These are phyloP conservation scores for Scrobipalpa costella DNA, from an alignment of 2,888 invertebrate species.

Conservation along the genomic window DNA sequence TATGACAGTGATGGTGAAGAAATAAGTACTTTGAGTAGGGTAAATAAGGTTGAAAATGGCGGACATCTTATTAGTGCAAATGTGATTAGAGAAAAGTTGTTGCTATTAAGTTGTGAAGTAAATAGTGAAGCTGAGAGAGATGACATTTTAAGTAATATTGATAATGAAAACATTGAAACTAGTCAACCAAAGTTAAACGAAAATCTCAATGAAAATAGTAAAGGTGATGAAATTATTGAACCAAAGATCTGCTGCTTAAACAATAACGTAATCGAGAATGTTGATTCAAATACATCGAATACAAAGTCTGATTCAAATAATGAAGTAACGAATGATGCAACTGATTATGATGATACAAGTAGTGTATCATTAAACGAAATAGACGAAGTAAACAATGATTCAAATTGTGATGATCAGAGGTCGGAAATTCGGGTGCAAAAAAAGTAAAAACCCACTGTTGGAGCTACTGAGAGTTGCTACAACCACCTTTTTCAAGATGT, in stretches of 20 bases:
- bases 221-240: not conserved
- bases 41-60: not conserved
- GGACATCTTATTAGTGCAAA: not conserved
- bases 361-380: slow-evolving; percentile 20
- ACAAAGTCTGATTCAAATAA: slow-evolving; percentile 15
- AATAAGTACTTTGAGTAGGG: not conserved
- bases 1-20: not conserved
- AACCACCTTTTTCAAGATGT: too few relatives aligned
- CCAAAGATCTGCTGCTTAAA: not conserved
- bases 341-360: slow-evolving; percentile 20
- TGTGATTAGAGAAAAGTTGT: slow-evolving; percentile 3
- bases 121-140: not conserved
- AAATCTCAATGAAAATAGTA: not conserved
- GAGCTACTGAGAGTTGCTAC: too few relatives aligned
- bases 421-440: too few relatives aligned
- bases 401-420: slow-evolving; percentile 32
- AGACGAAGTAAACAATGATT: slow-evolving; percentile 29
- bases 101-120: not conserved
- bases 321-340: slow-evolving; percentile 33
- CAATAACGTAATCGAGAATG: not conserved
- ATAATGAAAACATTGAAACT: not conserved
- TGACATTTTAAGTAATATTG: not conserved
- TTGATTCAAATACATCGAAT: not conserved
- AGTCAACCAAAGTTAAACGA: slow-evolving; percentile 11
- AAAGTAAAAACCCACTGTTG: too few relatives aligned